Percentiles rank a stretch among this genome's conserved stretches.
phyloP scores from a whole-genome alignment of 2,797 vertebrate species.

The Coccyzus lansbergi region DNA sequence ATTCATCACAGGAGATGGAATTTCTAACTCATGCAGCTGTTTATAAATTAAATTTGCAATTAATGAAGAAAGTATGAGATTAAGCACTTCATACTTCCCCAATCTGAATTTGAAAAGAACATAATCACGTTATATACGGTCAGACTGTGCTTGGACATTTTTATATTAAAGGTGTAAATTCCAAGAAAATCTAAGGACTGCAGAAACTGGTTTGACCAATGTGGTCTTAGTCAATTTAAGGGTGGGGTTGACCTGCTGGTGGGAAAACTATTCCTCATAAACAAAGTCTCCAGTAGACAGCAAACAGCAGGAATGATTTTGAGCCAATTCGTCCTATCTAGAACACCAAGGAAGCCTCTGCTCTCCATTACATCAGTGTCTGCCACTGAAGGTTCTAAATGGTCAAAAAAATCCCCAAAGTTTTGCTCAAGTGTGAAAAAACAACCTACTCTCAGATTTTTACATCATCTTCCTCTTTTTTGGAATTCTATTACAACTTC shows the following conservation, averaged over 20 bases:
- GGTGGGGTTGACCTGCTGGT: background rate
- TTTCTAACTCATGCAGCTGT: constrained; percentile 41
- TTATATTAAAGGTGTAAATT: background rate
- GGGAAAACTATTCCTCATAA: background rate
- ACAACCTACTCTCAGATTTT: background rate
- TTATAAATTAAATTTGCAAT: constrained; percentile 42
- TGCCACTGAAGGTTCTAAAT: background rate
- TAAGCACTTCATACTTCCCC: constrained; percentile 2
- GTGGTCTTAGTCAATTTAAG: background rate
- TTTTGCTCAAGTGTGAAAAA: background rate
- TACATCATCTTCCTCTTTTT: background rate
- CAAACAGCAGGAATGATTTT: background rate
- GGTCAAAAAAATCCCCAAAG: background rate
- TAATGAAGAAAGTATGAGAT: constrained; percentile 48
- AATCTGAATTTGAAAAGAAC: background rate
- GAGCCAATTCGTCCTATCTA: background rate
- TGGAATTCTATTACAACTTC: background rate
- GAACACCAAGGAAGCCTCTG: background rate
- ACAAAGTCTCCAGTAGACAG: background rate
- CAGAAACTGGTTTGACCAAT: background rate
- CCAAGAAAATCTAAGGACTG: background rate
- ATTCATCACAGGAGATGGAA: constrained; percentile 46
- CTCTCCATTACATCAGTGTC: background rate
- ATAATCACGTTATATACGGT: background rate
- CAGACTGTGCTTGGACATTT: background rate